These are phyloP conservation scores for Heterocephalus glaber DNA, from an alignment of 2,113 vertebrate species.

Conservation along the genomic window DNA sequence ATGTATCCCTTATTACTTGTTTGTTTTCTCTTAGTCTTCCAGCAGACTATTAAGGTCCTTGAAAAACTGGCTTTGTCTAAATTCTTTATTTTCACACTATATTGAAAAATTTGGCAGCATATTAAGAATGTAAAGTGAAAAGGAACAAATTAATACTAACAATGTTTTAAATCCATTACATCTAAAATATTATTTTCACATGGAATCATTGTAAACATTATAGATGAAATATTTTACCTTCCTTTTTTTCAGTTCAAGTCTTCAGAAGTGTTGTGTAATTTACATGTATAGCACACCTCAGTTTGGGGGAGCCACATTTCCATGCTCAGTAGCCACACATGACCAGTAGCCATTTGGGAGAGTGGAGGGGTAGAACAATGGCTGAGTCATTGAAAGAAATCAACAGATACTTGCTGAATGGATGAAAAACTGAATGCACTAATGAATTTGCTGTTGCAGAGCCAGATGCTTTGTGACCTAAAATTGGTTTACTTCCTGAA, in stretches of 20 bases:
- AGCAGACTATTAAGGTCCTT: not conserved
- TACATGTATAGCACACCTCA: not conserved
- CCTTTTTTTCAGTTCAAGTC: not conserved
- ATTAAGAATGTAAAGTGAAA: constrained; percentile 11
- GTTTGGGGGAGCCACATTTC: not conserved
- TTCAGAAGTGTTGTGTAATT: not conserved
- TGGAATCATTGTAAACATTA: not conserved
- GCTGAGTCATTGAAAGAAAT: not conserved
- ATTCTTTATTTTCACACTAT: not conserved
- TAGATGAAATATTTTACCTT: not conserved
- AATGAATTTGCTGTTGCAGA: not conserved
- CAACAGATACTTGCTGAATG: not conserved
- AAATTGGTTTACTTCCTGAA: not conserved
- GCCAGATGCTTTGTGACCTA: not conserved
- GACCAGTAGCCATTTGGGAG: not conserved
- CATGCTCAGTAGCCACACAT: not conserved
- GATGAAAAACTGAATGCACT: not conserved
- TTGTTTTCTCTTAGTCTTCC: not conserved
- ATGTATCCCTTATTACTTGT: not conserved
- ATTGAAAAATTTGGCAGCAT: not conserved
- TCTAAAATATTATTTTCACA: constrained; percentile 11
- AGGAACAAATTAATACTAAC: not conserved
- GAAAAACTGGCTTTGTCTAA: not conserved
- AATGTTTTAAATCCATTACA: not conserved
- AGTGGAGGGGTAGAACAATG: not conserved